Evolutionary conservation across 2,888 invertebrate genomes (phyloP), one percentile per base, ranked within the genome.

Genomic region (Orgyia antiqua): DNA sequence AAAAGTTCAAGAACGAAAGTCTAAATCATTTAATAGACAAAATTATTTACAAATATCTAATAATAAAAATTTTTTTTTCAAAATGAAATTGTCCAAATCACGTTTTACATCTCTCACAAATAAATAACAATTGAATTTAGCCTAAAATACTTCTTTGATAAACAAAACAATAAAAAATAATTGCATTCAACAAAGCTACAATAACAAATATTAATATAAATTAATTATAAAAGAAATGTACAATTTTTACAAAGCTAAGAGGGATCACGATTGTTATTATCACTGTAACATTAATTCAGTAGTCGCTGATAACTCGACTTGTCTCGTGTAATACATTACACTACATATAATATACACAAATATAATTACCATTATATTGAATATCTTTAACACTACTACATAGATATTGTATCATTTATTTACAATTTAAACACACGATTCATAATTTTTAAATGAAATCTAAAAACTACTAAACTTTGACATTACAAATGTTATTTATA

Each of bases 141-240:
- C 77, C 83, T 84, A 84, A 73, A 83, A 83, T 82, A 80, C 80
- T 82, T 80, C 70, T 77, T 82, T 74, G 70, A 83, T 80, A 82
- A 79, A 83, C 77, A 86, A 84, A 86, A 84, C 83, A 84, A 83
- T 83, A 83, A 83, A 83, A 80, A 83, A 83, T 83, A 84, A 82
- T 86, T 80, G 84, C 80, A 84, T 86, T 82, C 79, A 84, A 84
- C 84, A 83, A 83, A 84, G 84, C 84, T 82, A 82, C 72, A 53
- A 82, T 84, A 86, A 84, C 84, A 86, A 84, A 82, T 83, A n/a
- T 79, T 78, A 79, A 82, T 83, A 84, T 84, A 84, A 86, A 83
- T 84, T 83, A 86, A 80, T 72, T 56, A 67, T 83, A 79, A 78
- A 76, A 73, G 73, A 75, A 84, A 84, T 84, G 72, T 86, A 86